Base-by-base conservation (phyloP, 2,113 vertebrate species). In the Neofelis nebulosa region DNA sequence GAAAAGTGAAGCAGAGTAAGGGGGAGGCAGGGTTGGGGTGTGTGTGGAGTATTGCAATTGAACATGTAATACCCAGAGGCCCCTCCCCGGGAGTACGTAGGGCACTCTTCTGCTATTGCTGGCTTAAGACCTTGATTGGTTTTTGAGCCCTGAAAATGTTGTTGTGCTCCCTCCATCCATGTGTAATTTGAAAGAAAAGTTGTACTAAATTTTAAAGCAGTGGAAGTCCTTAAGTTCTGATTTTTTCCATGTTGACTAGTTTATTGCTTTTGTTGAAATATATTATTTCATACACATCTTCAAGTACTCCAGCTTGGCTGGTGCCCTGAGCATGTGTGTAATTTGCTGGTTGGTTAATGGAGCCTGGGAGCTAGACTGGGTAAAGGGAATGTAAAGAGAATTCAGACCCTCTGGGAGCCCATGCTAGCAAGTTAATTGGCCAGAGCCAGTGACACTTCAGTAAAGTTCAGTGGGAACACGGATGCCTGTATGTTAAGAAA, bases 201-300 rank as follows among this genome's bases (percentile, higher is more conserved):
- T 38, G 38, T 25, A 74, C 15, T 50, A 31, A 57, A 83, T 71
- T 94, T 83, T 87, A 66, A 74, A 87, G 69, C 23, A 65, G 13
- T 61, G 69, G 11, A 81, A 82, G n/a, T 63, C 33, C 33, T 94
- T 16, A 23, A 36, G 25, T 80, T 91, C 23, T 79, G 74, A 68
- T 74, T 76, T 80, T 84, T 61, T 57, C 45, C 36, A 7, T 66
- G 12, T 81, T 80, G 55, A 50, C 36, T 29, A 36, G 27, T 45
- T 92, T 33, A 69, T 25, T 97, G 90, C 50, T 95, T 87, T 90
- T 82, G 41, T 93, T 83, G 38, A 87, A 93, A 91, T 86, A 66
- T 31, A 38, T 65, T 74, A 63, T 82, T 93, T 86, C 41, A 85
- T 33, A 83, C 50, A 38, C 38, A 31, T 23, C 86, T 55, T 73